phyloP scores from a whole-genome alignment of 2,888 invertebrate genomes.

The Entomobrya multifasciata region DNA sequence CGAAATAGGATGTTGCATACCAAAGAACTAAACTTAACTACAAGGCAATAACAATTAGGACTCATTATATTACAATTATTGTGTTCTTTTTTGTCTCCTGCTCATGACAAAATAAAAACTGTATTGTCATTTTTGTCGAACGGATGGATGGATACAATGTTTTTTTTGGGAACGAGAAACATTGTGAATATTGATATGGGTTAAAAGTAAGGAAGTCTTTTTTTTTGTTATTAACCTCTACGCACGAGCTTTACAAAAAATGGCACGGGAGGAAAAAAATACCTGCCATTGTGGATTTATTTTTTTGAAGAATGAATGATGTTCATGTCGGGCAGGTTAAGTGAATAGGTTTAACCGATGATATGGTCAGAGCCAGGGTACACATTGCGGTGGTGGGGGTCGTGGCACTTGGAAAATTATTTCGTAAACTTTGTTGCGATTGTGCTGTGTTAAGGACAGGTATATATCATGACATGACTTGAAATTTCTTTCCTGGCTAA shows the following conservation, averaged over 20 bases:
- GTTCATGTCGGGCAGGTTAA: constrained; percentile 46
- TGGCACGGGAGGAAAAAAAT: background rate
- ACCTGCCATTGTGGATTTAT: constrained; percentile 15
- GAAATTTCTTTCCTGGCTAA: background rate
- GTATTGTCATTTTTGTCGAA: constrained; percentile 14
- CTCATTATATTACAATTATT: constrained; percentile 54
- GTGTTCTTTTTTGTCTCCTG: constrained; percentile 27
- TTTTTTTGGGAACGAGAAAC: background rate
- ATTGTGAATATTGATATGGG: constrained; percentile 61
- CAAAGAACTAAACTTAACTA: constrained; percentile 34
- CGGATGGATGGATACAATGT: background rate
- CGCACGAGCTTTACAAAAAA: constrained; percentile 53
- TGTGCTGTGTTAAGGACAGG: background rate
- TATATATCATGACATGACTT: background rate
- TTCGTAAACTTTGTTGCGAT: background rate
- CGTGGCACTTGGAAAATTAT: constrained; percentile 19
- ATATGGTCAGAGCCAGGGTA: background rate
- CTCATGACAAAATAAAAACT: constrained; percentile 11
- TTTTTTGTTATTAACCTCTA: constrained; percentile 18
- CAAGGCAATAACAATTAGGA: constrained; percentile 66
- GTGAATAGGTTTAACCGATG: constrained; percentile 29
- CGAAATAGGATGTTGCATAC: constrained; percentile 22
- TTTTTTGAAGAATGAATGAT: background rate
- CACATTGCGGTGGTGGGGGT: background rate
- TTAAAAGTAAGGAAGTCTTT: constrained; percentile 32